Evolutionary conservation across 1,140 invertebrate species (phyloP), one percentile per base, ranked within the genome.

Genomic region (Aporrectodea caliginosa): DNA sequence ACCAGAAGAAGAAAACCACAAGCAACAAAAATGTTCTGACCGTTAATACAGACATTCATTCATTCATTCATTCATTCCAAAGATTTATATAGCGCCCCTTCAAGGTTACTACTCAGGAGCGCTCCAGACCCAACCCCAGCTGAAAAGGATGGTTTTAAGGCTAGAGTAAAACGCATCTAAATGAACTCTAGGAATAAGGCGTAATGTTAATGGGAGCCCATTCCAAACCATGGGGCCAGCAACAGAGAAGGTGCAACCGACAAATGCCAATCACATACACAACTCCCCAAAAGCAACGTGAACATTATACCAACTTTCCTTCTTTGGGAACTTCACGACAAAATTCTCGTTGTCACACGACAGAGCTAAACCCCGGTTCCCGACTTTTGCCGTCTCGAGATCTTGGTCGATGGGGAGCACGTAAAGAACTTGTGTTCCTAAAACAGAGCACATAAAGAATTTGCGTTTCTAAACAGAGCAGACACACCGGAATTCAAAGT

Each of bases 361-460:
- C 35, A 76, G 29, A 32, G 43, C 75, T 43, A 76, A 43, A 22
- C 75, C 75, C 29, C 16, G n/a, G 12, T 76, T 76, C 22, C 75
- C 75, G 12, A 76, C 31, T 27, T 68, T 30, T 29, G 35, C 75
- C 29, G 31, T 29, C 27, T 76, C 75, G 27, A 68, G 29, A 43
- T 76, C 75, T 30, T 29, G 34, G 29, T 76, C 43, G 14, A 76
- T 35, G 43, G 43, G 6, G 43, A 58, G 6, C 22, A 22, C 22
- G 43, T 58, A 22, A 58, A 58, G 43, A 22, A 58, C 43, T 58
- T 22, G 43, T 12, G 6, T 58, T 6, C 43, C 43, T 58, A 22
- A 58, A 22, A 58, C 6, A 58, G 43, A 58, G 43, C 6, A 58
- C 43, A 58, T 58, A 22, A 58, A 58, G 43, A 22, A 58, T 22